phyloP scores from a whole-genome alignment of 2,888 invertebrate genomes.

The Tiliacea aurago region DNA sequence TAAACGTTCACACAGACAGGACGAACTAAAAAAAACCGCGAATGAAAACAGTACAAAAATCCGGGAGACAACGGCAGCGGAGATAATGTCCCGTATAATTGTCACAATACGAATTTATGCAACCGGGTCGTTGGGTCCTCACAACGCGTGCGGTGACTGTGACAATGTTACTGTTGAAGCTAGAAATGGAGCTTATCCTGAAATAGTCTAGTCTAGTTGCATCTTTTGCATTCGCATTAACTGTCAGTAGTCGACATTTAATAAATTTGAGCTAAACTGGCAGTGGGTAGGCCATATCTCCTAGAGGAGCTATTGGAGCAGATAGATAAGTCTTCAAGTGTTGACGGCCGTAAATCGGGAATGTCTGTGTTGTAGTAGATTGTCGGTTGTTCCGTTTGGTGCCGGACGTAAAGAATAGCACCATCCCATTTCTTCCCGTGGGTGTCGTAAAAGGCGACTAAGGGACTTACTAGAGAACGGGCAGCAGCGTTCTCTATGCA shows the following conservation, averaged over 20 bases:
- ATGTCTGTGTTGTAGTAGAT: no score
- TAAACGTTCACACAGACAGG: neutral
- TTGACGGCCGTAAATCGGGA: no score
- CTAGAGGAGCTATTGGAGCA: no score
- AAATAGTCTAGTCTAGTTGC: slow-evolving; percentile 25
- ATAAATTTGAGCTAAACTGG: neutral
- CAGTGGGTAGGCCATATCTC: neutral
- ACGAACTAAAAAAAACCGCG: slow-evolving; percentile 37
- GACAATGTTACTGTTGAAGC: slow-evolving; percentile 42
- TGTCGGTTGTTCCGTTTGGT: no score
- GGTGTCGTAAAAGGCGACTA: no score
- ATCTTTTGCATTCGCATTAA: no score
- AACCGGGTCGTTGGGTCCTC: slow-evolving; percentile 69
- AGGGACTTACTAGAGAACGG: no score
- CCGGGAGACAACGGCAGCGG: slow-evolving; percentile 57
- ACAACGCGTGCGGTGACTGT: slow-evolving; percentile 55
- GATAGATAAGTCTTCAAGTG: no score
- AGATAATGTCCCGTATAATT: slow-evolving; percentile 75
- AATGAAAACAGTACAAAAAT: slow-evolving; percentile 56
- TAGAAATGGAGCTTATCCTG: neutral
- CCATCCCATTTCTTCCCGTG: no score
- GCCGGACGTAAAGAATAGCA: no score
- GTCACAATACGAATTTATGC: slow-evolving; percentile 78
- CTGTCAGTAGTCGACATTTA: neutral
- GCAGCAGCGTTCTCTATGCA: no score